Base-by-base conservation (phyloP, 2,797 vertebrate species). In the Heterohyrax brucei region DNA sequence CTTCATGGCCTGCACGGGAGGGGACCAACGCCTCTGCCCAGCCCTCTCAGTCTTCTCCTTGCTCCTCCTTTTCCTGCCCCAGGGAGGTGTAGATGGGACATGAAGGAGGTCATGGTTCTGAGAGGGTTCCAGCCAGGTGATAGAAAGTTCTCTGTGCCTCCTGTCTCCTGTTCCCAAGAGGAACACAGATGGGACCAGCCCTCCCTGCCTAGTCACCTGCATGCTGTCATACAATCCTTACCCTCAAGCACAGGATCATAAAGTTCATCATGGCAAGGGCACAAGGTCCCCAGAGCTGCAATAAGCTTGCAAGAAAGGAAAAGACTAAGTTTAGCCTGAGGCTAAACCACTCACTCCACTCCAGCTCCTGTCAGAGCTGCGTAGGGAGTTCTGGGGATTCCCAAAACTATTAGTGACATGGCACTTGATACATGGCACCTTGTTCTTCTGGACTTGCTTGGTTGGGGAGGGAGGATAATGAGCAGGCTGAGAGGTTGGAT, bases 21-120 rank as follows among this genome's bases (percentile, higher is more conserved):
- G 56, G 16, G 16, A 53, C 53, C 53, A 53, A 14, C 53, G 13
- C 62, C 80, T 72, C 48, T 44, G 8, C 24, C 61, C 48, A 21
- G 28, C 39, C 28, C 28, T 72, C 24, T 22, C 8, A 1, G 16
- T 1, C 26, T 33, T 30, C 7, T 73, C 30, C 48, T 75, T 5
- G 59, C 9, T 66, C 44, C 9, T 79, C 19, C 9, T 10, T 39
- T 26, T 1, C 14, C 0, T 66, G 19, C 18, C 61, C 64, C 26
- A n/a, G 28, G 53, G 73, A 28, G 24, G 30, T 77, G 79, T 64
- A 80, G 44, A 44, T 9, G 5, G 80, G 24, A 4, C 7, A 10
- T 1, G 0, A 28, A 53, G 0, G 7, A 5, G 18, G 66, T 10
- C 1, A 3, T 62, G 50, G 33, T 19, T 21, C 10, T 28, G 26